Conservation (phyloP, 2,888 invertebrate genomes). For the Embidobia sp. region DNA sequence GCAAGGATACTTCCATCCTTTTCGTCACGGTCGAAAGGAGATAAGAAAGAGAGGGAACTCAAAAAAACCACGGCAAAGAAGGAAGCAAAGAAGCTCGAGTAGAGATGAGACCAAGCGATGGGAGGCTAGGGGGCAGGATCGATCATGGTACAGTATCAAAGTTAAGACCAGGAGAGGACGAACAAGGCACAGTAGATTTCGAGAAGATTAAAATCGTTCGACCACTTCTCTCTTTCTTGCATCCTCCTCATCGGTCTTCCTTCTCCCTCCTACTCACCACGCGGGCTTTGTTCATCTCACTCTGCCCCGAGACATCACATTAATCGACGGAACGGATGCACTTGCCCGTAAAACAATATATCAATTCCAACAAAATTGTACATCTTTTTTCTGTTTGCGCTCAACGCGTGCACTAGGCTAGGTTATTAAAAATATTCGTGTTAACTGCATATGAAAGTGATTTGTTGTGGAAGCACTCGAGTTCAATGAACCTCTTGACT, state of each 20-base stretch:
- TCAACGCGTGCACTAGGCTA: too few species aligned
- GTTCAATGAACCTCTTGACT: too few species aligned
- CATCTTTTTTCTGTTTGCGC: too few species aligned
- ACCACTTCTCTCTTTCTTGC: slow-evolving; percentile 39
- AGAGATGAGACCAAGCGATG: neutral
- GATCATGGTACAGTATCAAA: slow-evolving; percentile 60
- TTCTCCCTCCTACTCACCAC: neutral
- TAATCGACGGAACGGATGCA: slow-evolving; percentile 60
- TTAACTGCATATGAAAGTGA: too few species aligned
- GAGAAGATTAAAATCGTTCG: slow-evolving; percentile 65
- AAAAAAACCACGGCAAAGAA: too few species aligned
- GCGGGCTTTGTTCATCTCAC: neutral
- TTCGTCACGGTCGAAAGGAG: slow-evolving; percentile 42
- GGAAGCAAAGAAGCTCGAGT: neutral
- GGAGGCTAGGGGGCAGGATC: slow-evolving; percentile 22
- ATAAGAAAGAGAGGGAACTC: slow-evolving; percentile 51
- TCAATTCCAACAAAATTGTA: too few species aligned
- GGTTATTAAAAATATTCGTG: too few species aligned
- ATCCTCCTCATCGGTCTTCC: neutral
- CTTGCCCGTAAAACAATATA: slow-evolving; percentile 52
- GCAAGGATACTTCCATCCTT: slow-evolving; percentile 23
- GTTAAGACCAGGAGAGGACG: slow-evolving; percentile 61
- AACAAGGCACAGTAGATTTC: slow-evolving; percentile 58
- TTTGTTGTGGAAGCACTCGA: slow-evolving; percentile 24
- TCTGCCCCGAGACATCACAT: slow-evolving; percentile 32